Evolutionary conservation across 2,113 vertebrate species (phyloP).

Genomic region (Coryphaenoides rupestris): DNA sequence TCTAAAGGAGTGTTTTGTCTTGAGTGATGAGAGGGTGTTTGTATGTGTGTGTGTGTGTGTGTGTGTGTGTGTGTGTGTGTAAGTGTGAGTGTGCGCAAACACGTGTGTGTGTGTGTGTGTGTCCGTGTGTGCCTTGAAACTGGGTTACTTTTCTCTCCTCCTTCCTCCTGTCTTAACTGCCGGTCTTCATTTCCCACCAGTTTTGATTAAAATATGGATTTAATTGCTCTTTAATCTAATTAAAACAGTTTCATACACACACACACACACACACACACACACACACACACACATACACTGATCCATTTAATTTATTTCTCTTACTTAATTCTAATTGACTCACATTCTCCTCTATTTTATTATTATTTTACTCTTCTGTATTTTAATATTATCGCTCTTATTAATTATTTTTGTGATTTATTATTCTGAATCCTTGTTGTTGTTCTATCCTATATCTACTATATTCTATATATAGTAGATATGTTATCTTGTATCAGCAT

Average conservation of each 20-base stretch:
- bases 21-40: conserved; percentile 22
- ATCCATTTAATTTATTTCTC: not conserved
- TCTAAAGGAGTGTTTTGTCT: conserved; percentile 26
- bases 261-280: conserved; percentile 10
- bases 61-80: conserved; percentile 6
- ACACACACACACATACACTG: conserved; percentile 35
- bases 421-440: too few relatives aligned
- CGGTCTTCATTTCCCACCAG: too few relatives aligned
- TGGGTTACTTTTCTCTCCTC: not conserved
- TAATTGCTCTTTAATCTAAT: too few relatives aligned
- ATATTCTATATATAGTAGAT: too few relatives aligned
- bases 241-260: conserved; percentile 16
- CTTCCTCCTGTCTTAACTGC: too few relatives aligned
- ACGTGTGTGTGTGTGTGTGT: conserved; percentile 15
- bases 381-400: too few relatives aligned
- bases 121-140: not conserved
- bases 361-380: too few relatives aligned
- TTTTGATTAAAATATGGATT: too few relatives aligned
- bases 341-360: too few relatives aligned
- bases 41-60: conserved; percentile 6
- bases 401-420: too few relatives aligned
- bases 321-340: not conserved
- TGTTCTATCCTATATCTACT: too few relatives aligned
- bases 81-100: conserved; percentile 4
- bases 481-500: too few relatives aligned